Conservation (phyloP, 2,888 invertebrate genomes). For the Phragmatobia fuliginosa region DNA sequence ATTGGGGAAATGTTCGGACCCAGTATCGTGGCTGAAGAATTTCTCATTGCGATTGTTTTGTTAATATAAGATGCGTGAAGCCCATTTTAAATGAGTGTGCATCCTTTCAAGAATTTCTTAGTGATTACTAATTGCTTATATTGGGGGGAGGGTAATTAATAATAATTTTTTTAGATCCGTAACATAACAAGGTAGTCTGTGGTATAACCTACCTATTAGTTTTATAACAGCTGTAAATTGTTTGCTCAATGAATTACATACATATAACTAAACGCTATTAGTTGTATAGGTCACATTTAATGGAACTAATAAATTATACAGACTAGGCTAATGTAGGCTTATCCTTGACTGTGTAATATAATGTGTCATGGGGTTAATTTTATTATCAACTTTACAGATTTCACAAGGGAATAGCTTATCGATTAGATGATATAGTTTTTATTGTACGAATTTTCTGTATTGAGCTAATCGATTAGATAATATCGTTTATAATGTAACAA, state of each 20-base stretch:
- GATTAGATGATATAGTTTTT: not conserved
- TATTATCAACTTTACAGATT: not conserved
- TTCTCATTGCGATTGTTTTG: conserved; percentile 70
- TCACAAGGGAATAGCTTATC: not conserved
- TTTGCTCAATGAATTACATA: not conserved
- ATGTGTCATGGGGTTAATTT: not conserved
- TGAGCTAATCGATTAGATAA: not conserved
- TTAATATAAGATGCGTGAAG: conserved; percentile 44
- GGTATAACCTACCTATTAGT: no score
- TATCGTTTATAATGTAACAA: no score
- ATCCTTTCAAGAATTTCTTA: conserved; percentile 21
- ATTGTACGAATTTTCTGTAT: no score
- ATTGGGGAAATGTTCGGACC: conserved; percentile 77
- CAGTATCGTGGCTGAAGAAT: conserved; percentile 61
- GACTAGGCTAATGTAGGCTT: not conserved
- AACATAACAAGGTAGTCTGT: no score
- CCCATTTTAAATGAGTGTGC: conserved; percentile 31
- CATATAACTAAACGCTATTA: not conserved
- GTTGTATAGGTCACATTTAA: not conserved
- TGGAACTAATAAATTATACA: not conserved
- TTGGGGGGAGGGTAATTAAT: not conserved
- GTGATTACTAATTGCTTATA: conserved; percentile 1
- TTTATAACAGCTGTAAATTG: not conserved
- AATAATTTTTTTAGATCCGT: not conserved
- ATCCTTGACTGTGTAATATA: not conserved